Evolutionary conservation across 2,113 vertebrate genomes (phyloP).

Genomic region (Leptobrachium leishanense): DNA sequence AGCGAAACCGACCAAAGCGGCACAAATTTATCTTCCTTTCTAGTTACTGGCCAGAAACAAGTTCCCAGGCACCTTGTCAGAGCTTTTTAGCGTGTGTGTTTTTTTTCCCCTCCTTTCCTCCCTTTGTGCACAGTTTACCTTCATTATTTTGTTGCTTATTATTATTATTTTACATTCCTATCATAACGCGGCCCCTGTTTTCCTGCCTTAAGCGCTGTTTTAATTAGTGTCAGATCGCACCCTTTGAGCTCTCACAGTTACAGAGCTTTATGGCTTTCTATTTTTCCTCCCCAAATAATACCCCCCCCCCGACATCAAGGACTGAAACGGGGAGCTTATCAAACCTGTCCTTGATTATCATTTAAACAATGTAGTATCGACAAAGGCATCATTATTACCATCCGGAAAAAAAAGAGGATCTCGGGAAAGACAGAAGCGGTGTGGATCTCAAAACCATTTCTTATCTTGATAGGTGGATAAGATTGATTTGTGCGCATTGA

Average conservation of each 20-base stretch:
- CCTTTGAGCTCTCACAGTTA: conserved; percentile 22
- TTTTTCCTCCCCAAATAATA: background rate
- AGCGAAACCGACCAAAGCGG: conserved; percentile 1
- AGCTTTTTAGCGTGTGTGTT: background rate
- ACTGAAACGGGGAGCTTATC: conserved; percentile 29
- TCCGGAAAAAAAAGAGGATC: background rate
- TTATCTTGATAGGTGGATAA: no score
- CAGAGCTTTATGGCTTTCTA: conserved; percentile 9
- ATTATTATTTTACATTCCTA: conserved; percentile 26
- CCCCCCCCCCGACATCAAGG: background rate
- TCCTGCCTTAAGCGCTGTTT: conserved; percentile 56
- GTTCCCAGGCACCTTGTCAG: conserved; percentile 11
- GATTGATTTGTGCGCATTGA: no score
- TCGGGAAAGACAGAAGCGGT: background rate
- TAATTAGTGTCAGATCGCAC: conserved; percentile 56
- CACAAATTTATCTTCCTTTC: conserved; percentile 4
- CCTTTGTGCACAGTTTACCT: background rate
- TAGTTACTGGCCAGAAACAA: background rate
- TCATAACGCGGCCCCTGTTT: background rate
- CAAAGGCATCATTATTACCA: background rate
- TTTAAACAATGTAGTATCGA: background rate
- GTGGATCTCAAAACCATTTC: background rate
- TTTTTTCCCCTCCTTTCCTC: background rate
- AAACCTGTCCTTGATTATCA: conserved; percentile 38
- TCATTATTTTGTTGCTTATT: background rate